Conservation (phyloP, 2,888 invertebrate species). For the Oxycera nigricornis region DNA sequence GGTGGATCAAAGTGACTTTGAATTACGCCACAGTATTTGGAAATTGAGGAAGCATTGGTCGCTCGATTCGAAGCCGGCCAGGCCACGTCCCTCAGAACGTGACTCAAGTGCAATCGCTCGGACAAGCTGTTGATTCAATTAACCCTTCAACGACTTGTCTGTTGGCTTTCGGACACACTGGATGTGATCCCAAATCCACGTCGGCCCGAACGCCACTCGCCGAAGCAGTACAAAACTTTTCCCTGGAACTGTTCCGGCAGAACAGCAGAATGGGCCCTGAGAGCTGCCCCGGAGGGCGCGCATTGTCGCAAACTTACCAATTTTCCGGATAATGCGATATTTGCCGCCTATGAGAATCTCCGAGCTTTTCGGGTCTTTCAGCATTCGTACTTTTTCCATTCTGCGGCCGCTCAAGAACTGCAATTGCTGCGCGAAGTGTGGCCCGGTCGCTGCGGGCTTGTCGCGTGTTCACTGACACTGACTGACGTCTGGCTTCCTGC, state of each 20-base stretch:
- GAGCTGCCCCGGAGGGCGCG: too few relatives aligned
- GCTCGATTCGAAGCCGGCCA: too few relatives aligned
- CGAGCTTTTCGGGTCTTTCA: constrained; percentile 58
- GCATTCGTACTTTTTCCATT: constrained; percentile 59
- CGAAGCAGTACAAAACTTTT: neutral
- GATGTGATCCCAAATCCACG: neutral
- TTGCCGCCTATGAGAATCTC: constrained; percentile 90
- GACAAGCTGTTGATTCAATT: too few relatives aligned
- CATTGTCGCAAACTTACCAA: constrained; percentile 67
- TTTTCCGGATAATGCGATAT: constrained; percentile 94
- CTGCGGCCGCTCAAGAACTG: neutral
- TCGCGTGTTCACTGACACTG: neutral
- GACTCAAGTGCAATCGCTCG: too few relatives aligned
- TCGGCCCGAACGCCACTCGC: neutral
- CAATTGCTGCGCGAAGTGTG: neutral
- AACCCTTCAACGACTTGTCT: too few relatives aligned
- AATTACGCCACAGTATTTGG: too few relatives aligned
- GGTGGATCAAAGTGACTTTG: too few relatives aligned
- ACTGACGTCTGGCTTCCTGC: neutral
- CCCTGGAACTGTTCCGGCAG: too few relatives aligned
- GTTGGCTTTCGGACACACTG: too few relatives aligned
- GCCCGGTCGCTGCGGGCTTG: neutral
- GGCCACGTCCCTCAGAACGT: too few relatives aligned
- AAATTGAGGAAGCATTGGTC: too few relatives aligned
- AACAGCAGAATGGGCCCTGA: neutral